Base-by-base conservation (phyloP, 2,888 invertebrate genomes). In the Limnephilus marmoratus region DNA sequence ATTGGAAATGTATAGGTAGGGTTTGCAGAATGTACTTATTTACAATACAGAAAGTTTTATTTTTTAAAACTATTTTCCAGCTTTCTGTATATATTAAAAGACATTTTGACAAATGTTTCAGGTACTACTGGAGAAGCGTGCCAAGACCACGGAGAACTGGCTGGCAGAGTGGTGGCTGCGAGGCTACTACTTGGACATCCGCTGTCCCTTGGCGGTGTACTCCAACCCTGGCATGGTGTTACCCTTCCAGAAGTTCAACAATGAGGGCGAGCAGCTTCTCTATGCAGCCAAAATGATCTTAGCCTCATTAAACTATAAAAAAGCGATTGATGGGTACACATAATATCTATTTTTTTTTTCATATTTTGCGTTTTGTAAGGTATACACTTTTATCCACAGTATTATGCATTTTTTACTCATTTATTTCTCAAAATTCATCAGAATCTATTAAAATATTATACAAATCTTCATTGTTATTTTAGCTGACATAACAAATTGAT, bases 161-260 rank as follows among this genome's bases (percentile, higher is more conserved):
- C 97, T 99, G 92, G 97, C 98, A 86, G 98, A 98, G 83, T 99
- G 99, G 98, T 99, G 99, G 99, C 95, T 98, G 85, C 97, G 97
- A 91, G 95, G 96, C 3, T 99, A 99, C 0, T 99, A 99, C 95
- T 96, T 99, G 93, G 98, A 97, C 94, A 98, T 97, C 94, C 96
- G 99, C 91, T 96, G 97, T 94, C 98, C 99, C 1, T 97, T 99
- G 5, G 98, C 98, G 0, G 97, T 99, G 1, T 97, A 97, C 95
- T 98, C 98, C 3, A 99, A 98, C 95, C 99, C 99, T 15, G 99
- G 98, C 1, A 96, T 98, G 94, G 97, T 98, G 3, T 98, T 98
- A 94, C 98, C 99, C 0, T 95, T 96, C 90, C 96, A 97, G 94
- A 95, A 96, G 92, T 98, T 98, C 94, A 95, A 95, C 29, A 95